Conservation (phyloP, 2,113 vertebrate genomes). For the Pleuronectes platessa region DNA sequence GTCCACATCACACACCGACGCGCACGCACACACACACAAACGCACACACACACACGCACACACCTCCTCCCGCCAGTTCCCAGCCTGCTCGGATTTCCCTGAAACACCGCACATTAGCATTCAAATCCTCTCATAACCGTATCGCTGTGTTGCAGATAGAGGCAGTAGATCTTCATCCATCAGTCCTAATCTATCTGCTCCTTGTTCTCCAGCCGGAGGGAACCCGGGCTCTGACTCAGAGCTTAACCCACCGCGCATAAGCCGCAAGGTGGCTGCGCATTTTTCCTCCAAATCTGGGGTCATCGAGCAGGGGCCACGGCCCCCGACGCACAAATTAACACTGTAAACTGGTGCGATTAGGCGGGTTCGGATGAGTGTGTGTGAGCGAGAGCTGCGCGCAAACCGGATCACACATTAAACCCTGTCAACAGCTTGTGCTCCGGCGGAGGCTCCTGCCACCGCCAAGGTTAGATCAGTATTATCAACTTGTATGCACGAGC, state of each 20-base stretch:
- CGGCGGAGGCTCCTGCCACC: conserved; percentile 29
- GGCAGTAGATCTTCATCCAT: conserved; percentile 74
- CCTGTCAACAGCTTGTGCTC: conserved; percentile 53
- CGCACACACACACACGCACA: conserved; percentile 1
- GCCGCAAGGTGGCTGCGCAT: conserved; percentile 73
- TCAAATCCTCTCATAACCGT: conserved; percentile 72
- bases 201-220: conserved; percentile 69
- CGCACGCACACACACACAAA: conserved; percentile 1
- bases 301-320: conserved; percentile 45
- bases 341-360: conserved; percentile 17
- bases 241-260: conserved; percentile 66
- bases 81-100: conserved; percentile 44
- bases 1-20: conserved; percentile 21
- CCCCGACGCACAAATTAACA: background rate
- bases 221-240: conserved; percentile 65
- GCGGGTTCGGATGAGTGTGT: conserved; percentile 14
- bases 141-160: conserved; percentile 72
- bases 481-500: background rate
- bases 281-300: conserved; percentile 50
- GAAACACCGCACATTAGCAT: conserved; percentile 72
- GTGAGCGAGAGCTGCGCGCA: conserved; percentile 35
- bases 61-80: conserved; percentile 34
- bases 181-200: conserved; percentile 76
- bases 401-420: conserved; percentile 54
- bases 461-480: conserved; percentile 61